Evolutionary conservation across 2,113 vertebrate genomes (phyloP).

Genomic region (Benitochromis conjunctus): DNA sequence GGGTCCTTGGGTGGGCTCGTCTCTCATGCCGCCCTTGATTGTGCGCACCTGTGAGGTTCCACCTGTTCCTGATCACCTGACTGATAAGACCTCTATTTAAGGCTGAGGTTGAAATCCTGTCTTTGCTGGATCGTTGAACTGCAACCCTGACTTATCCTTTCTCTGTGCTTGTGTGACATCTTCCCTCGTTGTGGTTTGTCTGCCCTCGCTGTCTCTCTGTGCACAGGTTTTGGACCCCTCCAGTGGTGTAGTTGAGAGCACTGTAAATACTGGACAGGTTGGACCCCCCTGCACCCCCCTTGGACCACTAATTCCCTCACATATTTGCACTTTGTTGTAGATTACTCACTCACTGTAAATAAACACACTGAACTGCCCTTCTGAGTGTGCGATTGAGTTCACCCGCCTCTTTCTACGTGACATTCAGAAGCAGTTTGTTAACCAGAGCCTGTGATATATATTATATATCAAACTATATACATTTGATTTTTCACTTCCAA

Average conservation of each 20-base stretch:
- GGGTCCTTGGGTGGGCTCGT: not conserved
- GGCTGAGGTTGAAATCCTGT: not conserved
- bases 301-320: not conserved
- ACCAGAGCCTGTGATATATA: not conserved
- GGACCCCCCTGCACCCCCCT: not conserved
- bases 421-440: not conserved
- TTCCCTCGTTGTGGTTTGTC: not conserved
- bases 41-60: not conserved
- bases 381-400: not conserved
- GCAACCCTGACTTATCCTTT: not conserved
- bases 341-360: not conserved
- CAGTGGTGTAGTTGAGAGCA: not conserved
- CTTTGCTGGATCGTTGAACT: not conserved
- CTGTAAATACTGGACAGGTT: not conserved
- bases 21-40: not conserved
- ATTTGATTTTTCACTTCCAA: not conserved
- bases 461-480: not conserved
- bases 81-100: not conserved
- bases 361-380: accelerated
- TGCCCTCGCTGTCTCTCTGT: not conserved
- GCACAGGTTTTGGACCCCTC: not conserved
- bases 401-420: not conserved
- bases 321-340: not conserved
- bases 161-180: not conserved
- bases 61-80: not conserved